Evolutionary conservation across 2,888 invertebrate genomes (phyloP).

Genomic region (Drosophila merina): DNA sequence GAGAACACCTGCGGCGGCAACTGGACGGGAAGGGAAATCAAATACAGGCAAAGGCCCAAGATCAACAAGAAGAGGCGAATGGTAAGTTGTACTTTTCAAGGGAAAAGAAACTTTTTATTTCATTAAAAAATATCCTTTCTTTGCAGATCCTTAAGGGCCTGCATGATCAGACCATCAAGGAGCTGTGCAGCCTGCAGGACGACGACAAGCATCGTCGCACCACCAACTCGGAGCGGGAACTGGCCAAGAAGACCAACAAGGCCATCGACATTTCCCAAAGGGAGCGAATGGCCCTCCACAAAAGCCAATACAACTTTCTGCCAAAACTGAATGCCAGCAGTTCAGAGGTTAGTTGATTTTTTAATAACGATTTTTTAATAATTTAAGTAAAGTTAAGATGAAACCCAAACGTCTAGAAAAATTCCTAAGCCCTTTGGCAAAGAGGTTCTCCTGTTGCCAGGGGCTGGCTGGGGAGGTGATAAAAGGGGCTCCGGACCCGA

Average conservation of each 20-base stretch:
- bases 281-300: conserved; percentile 51
- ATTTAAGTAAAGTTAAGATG: neutral
- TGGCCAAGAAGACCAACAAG: conserved; percentile 18
- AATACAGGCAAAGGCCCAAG: conserved; percentile 6
- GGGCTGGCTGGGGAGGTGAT: conserved; percentile 15
- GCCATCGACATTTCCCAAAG: conserved; percentile 59
- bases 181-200: conserved; percentile 33
- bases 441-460: conserved; percentile 36
- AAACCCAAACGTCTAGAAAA: too few species aligned
- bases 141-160: conserved; percentile 19
- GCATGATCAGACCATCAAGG: conserved; percentile 39
- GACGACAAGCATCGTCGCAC: conserved; percentile 45
- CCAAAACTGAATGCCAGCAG: conserved; percentile 55
- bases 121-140: too few species aligned
- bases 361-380: neutral
- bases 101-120: neutral
- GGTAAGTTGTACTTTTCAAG: conserved; percentile 43
- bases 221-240: conserved; percentile 12
- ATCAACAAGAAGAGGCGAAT: conserved; percentile 18
- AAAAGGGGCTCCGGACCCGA: neutral
- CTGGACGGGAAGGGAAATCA: conserved; percentile 29
- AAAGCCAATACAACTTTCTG: conserved; percentile 69
- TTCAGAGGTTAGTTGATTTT: conserved; percentile 11
- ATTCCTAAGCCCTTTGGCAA: too few species aligned
- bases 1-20: conserved; percentile 71